These are phyloP conservation scores for Porites cylindrica DNA, from an alignment of 92 coral and sea anemone genomes.

Conservation along the genomic window DNA sequence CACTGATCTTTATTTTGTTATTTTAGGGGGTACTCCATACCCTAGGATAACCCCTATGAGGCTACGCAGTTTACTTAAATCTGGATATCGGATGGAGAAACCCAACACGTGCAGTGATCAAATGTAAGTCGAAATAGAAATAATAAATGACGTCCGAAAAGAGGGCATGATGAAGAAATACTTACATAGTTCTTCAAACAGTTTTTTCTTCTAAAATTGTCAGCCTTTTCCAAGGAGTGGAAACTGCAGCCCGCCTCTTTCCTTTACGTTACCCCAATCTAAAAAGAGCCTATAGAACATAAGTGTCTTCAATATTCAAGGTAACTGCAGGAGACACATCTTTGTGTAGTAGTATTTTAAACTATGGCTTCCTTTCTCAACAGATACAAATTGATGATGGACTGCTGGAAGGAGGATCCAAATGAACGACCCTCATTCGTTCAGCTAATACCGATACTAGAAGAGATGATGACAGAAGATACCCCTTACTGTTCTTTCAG, in stretches of 20 bases:
- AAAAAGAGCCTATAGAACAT: too few species aligned
- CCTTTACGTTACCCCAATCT: too few species aligned
- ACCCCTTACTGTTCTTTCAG: conserved; percentile 25
- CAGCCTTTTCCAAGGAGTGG: too few species aligned
- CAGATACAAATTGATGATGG: conserved; percentile 31
- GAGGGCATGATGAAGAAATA: too few species aligned
- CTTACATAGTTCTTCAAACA: too few species aligned
- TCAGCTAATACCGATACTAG: not conserved
- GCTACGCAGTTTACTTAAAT: conserved; percentile 5
- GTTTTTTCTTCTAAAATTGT: too few species aligned
- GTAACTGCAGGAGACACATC: too few species aligned
- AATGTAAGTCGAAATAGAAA: conserved; percentile 11
- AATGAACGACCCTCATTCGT: conserved; percentile 25
- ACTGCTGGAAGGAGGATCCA: conserved; percentile 41
- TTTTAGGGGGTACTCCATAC: conserved; percentile 17
- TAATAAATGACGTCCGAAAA: too few species aligned
- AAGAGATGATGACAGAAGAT: conserved; percentile 22
- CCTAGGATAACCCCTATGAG: conserved; percentile 20
- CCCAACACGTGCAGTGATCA: conserved; percentile 13
- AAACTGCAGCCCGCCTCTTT: too few species aligned
- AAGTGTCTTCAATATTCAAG: too few species aligned
- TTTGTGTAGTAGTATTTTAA: not conserved
- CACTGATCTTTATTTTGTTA: too few species aligned
- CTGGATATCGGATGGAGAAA: conserved; percentile 37
- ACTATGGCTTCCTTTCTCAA: not conserved